Conservation (phyloP, 1,140 invertebrate genomes). For the Cyphomyrmex costatus region DNA sequence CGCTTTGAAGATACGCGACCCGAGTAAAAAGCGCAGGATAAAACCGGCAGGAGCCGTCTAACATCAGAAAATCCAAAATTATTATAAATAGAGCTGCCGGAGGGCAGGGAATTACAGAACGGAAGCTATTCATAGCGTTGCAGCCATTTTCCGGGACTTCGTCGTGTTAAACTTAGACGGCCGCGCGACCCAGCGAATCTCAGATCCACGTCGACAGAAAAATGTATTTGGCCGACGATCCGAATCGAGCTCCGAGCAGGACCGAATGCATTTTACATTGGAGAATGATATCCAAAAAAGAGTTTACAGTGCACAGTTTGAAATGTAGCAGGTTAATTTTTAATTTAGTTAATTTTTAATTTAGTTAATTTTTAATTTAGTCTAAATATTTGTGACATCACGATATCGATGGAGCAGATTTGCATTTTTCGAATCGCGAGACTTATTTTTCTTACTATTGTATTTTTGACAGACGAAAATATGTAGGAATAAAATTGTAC, state of each 20-base stretch:
- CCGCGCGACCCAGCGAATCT: conserved; percentile 71
- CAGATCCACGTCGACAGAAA: conserved; percentile 55
- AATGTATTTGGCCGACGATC: conserved; percentile 62
- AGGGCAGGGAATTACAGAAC: conserved; percentile 77
- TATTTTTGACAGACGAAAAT: conserved; percentile 4
- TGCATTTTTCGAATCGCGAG: not conserved
- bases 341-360: not conserved
- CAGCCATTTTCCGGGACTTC: conserved; percentile 82
- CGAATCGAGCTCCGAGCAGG: not conserved
- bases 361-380: not conserved
- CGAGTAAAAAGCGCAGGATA: conserved; percentile 7
- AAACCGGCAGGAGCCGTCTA: not conserved
- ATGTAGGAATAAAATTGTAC: not conserved
- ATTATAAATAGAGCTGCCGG: conserved; percentile 77
- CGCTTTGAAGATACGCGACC: not conserved
- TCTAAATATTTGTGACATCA: not conserved
- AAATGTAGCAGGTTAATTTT: not conserved
- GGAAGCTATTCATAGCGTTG: conserved; percentile 81
- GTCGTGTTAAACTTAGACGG: conserved; percentile 79
- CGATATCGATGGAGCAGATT: not conserved
- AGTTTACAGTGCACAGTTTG: not conserved
- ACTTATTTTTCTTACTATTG: not conserved
- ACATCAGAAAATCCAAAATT: conserved; percentile 67
- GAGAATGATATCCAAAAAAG: not conserved
- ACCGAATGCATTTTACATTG: not conserved